phyloP scores from a whole-genome alignment of 2,113 vertebrate species.

The Mesoclemmys tuberculata region DNA sequence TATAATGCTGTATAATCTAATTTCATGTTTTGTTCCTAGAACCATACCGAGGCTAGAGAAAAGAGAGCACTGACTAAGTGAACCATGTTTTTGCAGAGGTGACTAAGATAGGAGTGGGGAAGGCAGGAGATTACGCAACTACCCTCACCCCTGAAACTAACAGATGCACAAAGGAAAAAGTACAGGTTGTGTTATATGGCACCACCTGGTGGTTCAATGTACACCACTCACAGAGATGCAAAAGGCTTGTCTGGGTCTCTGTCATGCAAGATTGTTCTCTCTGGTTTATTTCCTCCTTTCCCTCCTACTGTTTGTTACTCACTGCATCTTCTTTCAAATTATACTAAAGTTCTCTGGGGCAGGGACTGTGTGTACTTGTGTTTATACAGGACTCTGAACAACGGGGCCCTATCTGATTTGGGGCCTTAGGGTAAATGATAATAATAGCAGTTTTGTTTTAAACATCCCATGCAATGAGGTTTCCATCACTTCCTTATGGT shows the following conservation, averaged over 20 bases:
- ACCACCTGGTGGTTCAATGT: slow-evolving; percentile 57
- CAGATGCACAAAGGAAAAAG: not conserved
- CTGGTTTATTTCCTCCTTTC: not conserved
- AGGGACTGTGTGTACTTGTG: not conserved
- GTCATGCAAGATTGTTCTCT: not conserved
- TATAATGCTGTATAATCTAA: not conserved
- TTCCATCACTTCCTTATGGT: not conserved
- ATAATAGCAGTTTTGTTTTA: not conserved
- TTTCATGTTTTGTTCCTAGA: not conserved
- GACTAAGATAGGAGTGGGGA: not conserved
- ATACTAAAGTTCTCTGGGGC: not conserved
- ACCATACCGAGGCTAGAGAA: not conserved
- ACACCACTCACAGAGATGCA: not conserved
- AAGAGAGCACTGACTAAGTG: not conserved
- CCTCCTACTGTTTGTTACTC: not conserved
- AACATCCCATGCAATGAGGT: not conserved
- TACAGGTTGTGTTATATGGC: not conserved
- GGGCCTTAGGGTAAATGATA: not conserved
- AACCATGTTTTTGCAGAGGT: not conserved
- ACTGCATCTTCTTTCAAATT: not conserved
- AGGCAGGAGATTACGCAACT: not conserved
- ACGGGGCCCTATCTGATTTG: not conserved
- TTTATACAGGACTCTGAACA: not conserved
- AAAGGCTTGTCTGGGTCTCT: not conserved
- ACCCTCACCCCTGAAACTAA: not conserved